A percentile compares a stretch with the other conserved stretches of the same genome.
Conservation (phyloP, 2,888 invertebrate genomes). For the Ellobium chinense region DNA sequence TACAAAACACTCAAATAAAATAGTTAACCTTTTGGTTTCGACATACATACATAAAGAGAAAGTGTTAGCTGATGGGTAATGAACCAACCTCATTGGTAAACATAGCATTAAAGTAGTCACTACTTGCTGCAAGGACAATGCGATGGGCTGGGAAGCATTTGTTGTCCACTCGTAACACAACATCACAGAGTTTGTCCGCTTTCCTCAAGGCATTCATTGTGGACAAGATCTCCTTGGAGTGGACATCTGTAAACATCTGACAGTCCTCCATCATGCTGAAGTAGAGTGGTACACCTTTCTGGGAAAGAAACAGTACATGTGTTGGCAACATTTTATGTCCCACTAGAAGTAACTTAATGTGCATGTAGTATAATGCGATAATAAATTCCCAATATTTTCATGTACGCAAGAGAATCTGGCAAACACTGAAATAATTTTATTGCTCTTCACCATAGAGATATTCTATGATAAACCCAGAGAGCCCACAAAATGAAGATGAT, state of each 20-base stretch:
- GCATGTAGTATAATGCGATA: too few relatives aligned
- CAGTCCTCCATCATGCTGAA: constrained; percentile 51
- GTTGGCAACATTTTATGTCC: too few relatives aligned
- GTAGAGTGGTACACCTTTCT: not conserved
- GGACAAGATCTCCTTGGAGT: constrained; percentile 75
- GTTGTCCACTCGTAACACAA: constrained; percentile 72
- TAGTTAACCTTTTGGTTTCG: too few relatives aligned
- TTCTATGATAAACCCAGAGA: too few relatives aligned
- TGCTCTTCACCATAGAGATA: too few relatives aligned
- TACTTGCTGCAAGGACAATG: constrained; percentile 77
- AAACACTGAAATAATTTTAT: too few relatives aligned
- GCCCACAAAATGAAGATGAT: too few relatives aligned
- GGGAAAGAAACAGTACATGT: not conserved
- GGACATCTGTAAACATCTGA: constrained; percentile 75
- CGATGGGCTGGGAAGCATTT: constrained; percentile 76
- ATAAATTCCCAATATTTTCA: not conserved
- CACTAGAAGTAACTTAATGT: too few relatives aligned
- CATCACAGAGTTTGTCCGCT: constrained; percentile 75
- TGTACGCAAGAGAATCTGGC: not conserved
- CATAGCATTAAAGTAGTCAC: constrained; percentile 79
- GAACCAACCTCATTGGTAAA: constrained; percentile 76
- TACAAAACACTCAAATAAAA: too few relatives aligned
- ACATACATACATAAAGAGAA: not conserved
- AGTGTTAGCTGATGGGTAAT: not conserved
- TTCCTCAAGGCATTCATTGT: constrained; percentile 78